Evolutionary conservation across 1,140 invertebrate genomes (phyloP).

Genomic region (Caenorhabditis inopinata): DNA sequence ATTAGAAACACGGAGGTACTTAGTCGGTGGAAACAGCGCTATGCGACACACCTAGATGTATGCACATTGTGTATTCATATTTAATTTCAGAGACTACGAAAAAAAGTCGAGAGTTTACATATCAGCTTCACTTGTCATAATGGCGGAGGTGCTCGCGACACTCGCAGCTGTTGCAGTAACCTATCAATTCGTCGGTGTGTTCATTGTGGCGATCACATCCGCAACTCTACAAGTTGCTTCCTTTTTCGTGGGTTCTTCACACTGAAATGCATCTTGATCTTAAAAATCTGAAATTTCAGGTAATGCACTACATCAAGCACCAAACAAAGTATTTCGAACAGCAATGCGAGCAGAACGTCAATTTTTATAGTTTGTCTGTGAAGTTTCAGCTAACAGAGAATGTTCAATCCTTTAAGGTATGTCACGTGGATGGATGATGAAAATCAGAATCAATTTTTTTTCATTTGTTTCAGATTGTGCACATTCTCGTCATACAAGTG

Average conservation of each 20-base stretch:
- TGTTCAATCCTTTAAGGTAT: background rate
- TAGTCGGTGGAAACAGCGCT: no score
- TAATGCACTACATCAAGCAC: background rate
- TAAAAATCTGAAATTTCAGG: background rate
- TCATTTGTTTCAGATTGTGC: background rate
- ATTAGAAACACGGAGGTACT: no score
- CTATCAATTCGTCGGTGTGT: background rate
- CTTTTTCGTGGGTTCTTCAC: background rate
- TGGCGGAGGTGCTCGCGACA: background rate
- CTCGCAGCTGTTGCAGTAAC: background rate
- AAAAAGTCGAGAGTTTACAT: background rate
- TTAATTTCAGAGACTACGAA: constrained; percentile 28
- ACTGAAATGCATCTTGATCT: background rate
- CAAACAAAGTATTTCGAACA: background rate
- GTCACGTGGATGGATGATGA: background rate
- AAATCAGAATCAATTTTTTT: no score
- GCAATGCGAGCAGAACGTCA: background rate
- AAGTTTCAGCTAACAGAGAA: constrained; percentile 10
- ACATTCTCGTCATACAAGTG: background rate
- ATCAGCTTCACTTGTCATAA: background rate
- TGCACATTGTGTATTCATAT: no score
- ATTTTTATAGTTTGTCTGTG: constrained; percentile 3
- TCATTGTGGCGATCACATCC: background rate
- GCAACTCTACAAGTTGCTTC: background rate
- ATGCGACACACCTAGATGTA: no score